Base-by-base conservation (phyloP, 2,888 invertebrate species). In the Cephonodes hylas region DNA sequence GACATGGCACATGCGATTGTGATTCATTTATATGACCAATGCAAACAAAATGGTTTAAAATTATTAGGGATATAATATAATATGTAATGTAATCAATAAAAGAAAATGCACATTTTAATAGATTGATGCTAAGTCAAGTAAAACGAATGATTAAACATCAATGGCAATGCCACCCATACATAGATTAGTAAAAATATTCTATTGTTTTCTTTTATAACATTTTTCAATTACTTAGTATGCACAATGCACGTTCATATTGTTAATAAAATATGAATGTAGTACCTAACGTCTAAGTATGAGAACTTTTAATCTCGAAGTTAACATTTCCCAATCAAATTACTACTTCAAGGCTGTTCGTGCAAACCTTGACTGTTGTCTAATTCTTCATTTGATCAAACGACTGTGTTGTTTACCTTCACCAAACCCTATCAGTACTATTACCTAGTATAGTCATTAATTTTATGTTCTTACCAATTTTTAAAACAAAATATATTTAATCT, bases 291-390 rank as follows among this genome's bases (percentile, higher is more conserved):
- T 22, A 42, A 38, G n/a, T 38, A n/a, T 57, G 7, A 38, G 34
- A 34, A 10, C 4, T 23, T 25, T 3, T 6, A 13, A 34, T 13
- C 22, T 46, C 1, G 20, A 13, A 18, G 10, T 8, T 27, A 56
- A n/a, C 8, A 3, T 13, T 56, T 27, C 25, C 20, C 6, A 42
- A 53, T 53, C 31, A 25, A 59, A 45, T 45, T 20, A 15, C 15
- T 27, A 61, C 44, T 44, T 13, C 57, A 61, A 61, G 61, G 61
- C 34, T 61, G 20, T 15, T 27, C 25, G 5, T 20, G 22, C 44
- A 27, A 56, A 61, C 56, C 44, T 62, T 63, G 61, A 63, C 44
- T 62, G 45, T 61, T 65, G 60, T 42, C 61, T 65, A 53, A 42
- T 56, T 10, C 42, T 20, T 31, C 13, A 45, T 59, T 31, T 46